Conservation (phyloP, 1,140 invertebrate genomes). For the Cherax destructor region DNA sequence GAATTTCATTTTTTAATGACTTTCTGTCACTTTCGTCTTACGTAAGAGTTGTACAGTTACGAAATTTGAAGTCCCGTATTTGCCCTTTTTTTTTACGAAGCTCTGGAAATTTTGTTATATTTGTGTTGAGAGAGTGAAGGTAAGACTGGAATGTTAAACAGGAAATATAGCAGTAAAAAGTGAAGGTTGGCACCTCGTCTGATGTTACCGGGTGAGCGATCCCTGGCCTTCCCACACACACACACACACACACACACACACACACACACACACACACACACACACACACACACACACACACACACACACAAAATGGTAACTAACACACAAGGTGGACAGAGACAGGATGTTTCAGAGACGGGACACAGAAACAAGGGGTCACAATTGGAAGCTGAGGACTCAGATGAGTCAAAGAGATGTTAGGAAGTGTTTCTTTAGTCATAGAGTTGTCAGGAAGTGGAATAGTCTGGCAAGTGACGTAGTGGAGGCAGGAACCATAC, state of each 20-base stretch:
- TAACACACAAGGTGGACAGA: not conserved
- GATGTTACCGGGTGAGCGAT: not conserved
- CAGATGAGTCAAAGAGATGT: too few species aligned
- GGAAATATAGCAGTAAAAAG: not conserved
- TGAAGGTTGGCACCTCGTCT: not conserved
- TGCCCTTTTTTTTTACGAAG: not conserved
- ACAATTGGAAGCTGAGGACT: too few species aligned
- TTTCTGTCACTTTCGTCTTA: not conserved
- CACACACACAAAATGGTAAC: too few species aligned
- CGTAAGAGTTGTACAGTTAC: not conserved
- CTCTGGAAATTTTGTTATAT: not conserved
- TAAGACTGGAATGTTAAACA: too few species aligned
- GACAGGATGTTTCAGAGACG: too few species aligned
- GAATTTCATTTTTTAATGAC: not conserved
- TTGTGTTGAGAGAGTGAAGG: too few species aligned
- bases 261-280: not conserved
- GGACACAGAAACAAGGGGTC: too few species aligned
- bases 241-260: not conserved
- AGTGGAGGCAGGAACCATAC: too few species aligned
- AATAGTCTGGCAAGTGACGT: too few species aligned
- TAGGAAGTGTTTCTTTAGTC: too few species aligned
- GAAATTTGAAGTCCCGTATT: too few species aligned
- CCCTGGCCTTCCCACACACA: not conserved
- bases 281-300: not conserved
- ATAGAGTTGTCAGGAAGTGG: too few species aligned